A percentile compares a stretch with the other conserved stretches of the same genome.
These are phyloP conservation scores for Dusona sp. DNA, from an alignment of 2,888 invertebrate genomes.

Conservation along the genomic window DNA sequence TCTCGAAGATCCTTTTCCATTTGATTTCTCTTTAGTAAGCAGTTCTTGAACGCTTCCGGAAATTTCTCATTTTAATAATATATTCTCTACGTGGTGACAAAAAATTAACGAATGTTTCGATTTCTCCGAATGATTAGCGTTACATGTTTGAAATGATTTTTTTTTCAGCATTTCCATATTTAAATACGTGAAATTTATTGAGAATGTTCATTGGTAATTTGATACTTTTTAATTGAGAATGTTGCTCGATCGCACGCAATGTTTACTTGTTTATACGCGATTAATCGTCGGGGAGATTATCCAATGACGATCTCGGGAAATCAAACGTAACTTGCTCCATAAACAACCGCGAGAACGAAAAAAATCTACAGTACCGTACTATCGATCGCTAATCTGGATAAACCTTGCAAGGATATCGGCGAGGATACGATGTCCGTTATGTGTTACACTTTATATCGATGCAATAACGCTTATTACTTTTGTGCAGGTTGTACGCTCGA, in stretches of 20 bases:
- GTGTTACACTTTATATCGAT: conserved; percentile 18
- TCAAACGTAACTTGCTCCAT: not conserved
- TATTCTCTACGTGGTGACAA: not conserved
- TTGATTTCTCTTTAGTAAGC: not conserved
- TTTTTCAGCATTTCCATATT: not conserved
- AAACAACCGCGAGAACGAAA: conserved; percentile 17
- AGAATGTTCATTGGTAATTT: not conserved
- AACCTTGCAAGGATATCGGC: conserved; percentile 6
- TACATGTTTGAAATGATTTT: not conserved
- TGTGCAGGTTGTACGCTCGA: not conserved
- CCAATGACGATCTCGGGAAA: not conserved
- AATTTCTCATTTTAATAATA: not conserved
- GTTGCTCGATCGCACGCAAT: not conserved
- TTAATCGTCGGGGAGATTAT: not conserved
- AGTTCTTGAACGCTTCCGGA: not conserved
- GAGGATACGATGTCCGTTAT: conserved; percentile 13
- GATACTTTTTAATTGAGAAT: not conserved
- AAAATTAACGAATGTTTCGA: conserved; percentile 2
- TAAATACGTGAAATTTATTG: not conserved
- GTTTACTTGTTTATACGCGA: not conserved
- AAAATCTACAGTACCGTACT: conserved; percentile 30
- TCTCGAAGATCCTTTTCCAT: not conserved
- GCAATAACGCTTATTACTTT: not conserved
- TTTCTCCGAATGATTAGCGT: not conserved
- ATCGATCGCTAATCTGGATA: conserved; percentile 28